These are phyloP conservation scores for Melanostoma scalare DNA, from an alignment of 2,888 invertebrate species.

Conservation along the genomic window DNA sequence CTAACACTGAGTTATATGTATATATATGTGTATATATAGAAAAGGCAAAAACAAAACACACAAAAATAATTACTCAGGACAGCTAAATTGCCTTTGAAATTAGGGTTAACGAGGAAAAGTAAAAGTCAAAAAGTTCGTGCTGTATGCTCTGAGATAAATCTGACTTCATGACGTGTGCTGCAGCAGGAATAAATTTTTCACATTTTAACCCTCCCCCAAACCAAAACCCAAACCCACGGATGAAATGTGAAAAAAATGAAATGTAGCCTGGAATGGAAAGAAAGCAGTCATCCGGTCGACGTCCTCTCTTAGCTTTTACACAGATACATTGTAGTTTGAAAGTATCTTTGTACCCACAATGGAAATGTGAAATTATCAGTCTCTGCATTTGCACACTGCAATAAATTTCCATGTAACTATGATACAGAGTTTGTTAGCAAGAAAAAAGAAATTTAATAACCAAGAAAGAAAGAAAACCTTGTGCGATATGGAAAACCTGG, in stretches of 20 bases:
- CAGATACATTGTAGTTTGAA: not conserved
- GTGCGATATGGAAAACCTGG: conserved; percentile 20
- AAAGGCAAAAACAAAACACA: conserved; percentile 24
- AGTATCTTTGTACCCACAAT: conserved; percentile 3
- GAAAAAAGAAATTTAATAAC: not conserved
- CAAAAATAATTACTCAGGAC: conserved; percentile 56
- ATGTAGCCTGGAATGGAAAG: conserved; percentile 10
- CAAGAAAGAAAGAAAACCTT: not conserved
- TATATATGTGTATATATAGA: not conserved
- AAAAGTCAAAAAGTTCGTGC: conserved; percentile 59
- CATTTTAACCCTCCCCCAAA: conserved; percentile 25
- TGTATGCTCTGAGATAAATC: conserved; percentile 48
- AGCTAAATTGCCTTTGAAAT: conserved; percentile 57
- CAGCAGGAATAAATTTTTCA: conserved; percentile 39
- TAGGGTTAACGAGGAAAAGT: conserved; percentile 69
- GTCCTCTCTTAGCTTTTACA: not conserved
- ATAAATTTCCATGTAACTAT: conserved; percentile 24
- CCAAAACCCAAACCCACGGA: not conserved
- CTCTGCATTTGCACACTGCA: not conserved
- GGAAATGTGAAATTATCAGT: conserved; percentile 16
- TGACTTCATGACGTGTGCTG: conserved; percentile 33
- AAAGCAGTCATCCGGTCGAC: conserved; percentile 28
- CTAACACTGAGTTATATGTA: not conserved
- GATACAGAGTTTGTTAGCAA: not conserved
- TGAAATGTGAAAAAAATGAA: not conserved